These are phyloP conservation scores for Lymantria dispar DNA, from an alignment of 2,888 invertebrate species.

Conservation along the genomic window DNA sequence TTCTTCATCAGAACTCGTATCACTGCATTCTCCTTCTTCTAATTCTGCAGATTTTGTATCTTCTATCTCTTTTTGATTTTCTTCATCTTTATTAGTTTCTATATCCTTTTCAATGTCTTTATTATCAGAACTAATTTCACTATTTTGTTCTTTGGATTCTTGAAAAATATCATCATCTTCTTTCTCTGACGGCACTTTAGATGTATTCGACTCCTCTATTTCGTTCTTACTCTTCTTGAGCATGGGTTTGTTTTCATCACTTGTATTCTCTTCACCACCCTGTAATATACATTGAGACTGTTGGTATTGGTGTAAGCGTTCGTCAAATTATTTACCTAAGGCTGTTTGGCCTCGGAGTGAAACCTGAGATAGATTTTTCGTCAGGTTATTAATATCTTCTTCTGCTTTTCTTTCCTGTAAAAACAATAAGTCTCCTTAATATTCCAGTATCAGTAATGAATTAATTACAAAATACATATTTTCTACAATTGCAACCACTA, in stretches of 20 bases:
- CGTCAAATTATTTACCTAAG: slow-evolving; percentile 77
- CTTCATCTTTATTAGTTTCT: not conserved
- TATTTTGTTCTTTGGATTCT: slow-evolving; percentile 5
- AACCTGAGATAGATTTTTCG: slow-evolving; percentile 77
- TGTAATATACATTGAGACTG: slow-evolving; percentile 72
- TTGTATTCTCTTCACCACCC: slow-evolving; percentile 52
- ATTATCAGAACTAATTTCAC: not conserved
- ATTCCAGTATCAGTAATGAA: too few relatives aligned
- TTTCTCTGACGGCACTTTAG: slow-evolving; percentile 20
- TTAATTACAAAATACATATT: too few relatives aligned
- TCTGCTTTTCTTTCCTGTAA: slow-evolving; percentile 64
- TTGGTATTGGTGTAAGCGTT: slow-evolving; percentile 57
- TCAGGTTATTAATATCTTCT: slow-evolving; percentile 70
- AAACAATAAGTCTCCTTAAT: slow-evolving; percentile 22
- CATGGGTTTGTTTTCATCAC: slow-evolving; percentile 47
- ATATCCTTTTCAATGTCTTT: slow-evolving; percentile 9
- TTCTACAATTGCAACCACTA: too few relatives aligned
- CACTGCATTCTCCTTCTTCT: slow-evolving; percentile 87
- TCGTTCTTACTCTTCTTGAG: slow-evolving; percentile 42
- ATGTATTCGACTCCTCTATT: slow-evolving; percentile 16
- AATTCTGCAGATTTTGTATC: slow-evolving; percentile 44
- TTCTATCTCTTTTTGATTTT: slow-evolving; percentile 9
- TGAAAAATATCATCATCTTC: slow-evolving; percentile 8
- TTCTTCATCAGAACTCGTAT: slow-evolving; percentile 43
- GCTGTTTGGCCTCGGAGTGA: slow-evolving; percentile 71